A percentile compares a stretch with the other conserved stretches of the same genome.
Conservation (phyloP, 2,113 vertebrate genomes). For the Podilymbus podiceps region DNA sequence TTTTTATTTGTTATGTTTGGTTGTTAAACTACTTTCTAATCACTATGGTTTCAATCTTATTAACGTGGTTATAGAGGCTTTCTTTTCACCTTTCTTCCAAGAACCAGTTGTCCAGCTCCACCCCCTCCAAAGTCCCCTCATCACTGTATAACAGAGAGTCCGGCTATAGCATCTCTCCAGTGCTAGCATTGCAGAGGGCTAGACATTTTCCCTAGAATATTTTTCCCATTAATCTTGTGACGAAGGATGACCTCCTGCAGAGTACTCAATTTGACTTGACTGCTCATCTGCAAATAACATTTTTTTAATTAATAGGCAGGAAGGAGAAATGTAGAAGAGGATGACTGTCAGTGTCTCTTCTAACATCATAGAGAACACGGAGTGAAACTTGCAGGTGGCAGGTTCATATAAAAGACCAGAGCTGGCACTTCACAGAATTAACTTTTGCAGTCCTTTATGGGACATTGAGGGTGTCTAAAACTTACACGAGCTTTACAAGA, state of each 20-base stretch:
- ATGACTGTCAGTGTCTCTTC: not conserved
- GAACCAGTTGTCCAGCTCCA: not conserved
- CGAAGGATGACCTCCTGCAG: conserved; percentile 33
- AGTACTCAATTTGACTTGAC: conserved; percentile 28
- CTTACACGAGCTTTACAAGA: not conserved
- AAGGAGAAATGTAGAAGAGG: not conserved
- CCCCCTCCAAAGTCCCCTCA: not conserved
- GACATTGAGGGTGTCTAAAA: not conserved
- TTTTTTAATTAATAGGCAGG: not conserved
- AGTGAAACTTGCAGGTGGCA: not conserved
- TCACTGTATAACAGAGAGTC: not conserved
- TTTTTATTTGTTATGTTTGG: not conserved
- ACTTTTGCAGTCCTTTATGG: not conserved
- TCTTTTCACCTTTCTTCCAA: not conserved
- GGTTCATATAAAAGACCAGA: not conserved
- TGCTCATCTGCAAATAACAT: conserved; percentile 21
- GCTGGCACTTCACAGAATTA: not conserved
- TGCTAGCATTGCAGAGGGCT: not conserved
- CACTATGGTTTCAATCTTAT: not conserved
- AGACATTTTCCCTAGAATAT: conserved; percentile 41
- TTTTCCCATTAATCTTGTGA: conserved; percentile 26
- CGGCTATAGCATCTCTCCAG: conserved; percentile 8
- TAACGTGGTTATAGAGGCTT: not conserved
- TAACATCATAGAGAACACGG: not conserved
- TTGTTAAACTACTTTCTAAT: not conserved